A percentile compares a stretch with the other conserved stretches of the same genome.
Conservation (phyloP, 2,113 vertebrate species). For the Pygoscelis antarcticus region DNA sequence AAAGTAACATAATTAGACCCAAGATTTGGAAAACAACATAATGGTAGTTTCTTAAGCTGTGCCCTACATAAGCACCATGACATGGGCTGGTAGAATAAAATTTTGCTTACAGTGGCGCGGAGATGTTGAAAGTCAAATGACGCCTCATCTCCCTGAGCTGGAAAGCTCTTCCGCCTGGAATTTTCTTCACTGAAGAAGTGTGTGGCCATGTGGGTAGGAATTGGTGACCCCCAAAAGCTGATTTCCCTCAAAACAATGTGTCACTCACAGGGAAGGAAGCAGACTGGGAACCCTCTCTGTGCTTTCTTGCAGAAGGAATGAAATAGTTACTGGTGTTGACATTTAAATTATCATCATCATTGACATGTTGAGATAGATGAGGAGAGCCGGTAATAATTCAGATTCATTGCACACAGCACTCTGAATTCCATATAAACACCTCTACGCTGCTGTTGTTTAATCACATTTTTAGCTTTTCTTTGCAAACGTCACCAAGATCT, state of each 20-base stretch:
- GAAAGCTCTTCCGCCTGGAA: neutral
- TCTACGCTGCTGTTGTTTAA: neutral
- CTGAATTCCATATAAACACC: neutral
- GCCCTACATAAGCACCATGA: neutral
- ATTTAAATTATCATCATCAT: conserved; percentile 33
- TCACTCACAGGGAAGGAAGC: neutral
- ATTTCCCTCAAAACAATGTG: neutral
- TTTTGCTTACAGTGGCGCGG: neutral
- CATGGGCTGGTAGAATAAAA: neutral
- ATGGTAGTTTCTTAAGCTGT: neutral
- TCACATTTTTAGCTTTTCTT: conserved; percentile 8
- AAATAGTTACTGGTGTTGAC: conserved; percentile 24
- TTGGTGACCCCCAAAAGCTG: neutral
- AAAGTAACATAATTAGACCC: neutral
- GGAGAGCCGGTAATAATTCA: conserved; percentile 7
- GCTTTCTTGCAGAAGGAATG: neutral
- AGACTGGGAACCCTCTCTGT: neutral
- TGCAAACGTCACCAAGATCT: neutral
- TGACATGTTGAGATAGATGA: conserved; percentile 7
- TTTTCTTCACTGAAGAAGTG: neutral
- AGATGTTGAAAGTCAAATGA: neutral
- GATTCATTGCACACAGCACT: neutral
- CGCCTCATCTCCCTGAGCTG: neutral
- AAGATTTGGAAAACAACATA: neutral
- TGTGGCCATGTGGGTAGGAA: neutral